Evolutionary conservation across 2,797 vertebrate species (phyloP).

Genomic region (Darevskia mixta): DNA sequence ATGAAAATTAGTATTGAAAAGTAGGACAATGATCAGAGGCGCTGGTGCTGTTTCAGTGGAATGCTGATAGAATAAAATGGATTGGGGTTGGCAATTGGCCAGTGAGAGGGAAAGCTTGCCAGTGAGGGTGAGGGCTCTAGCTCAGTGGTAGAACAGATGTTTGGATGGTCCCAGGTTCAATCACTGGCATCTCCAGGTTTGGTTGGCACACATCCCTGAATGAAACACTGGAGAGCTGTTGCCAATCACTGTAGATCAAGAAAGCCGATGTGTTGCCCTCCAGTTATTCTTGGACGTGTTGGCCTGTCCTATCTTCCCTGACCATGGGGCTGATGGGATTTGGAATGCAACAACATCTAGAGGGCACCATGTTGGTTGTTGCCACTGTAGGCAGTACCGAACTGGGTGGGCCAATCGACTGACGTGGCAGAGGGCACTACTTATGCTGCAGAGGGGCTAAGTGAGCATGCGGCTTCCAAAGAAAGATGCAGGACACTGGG

Average conservation of each 20-base stretch:
- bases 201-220: too few relatives aligned
- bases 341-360: not conserved
- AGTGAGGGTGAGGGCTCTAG: not conserved
- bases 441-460: not conserved
- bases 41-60: slow-evolving; percentile 67
- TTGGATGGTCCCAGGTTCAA: not conserved
- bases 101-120: not conserved
- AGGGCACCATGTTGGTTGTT: not conserved
- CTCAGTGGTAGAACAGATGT: not conserved
- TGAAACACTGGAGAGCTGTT: not conserved
- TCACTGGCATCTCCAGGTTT: not conserved
- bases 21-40: slow-evolving; percentile 68
- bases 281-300: too few relatives aligned
- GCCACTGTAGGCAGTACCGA: not conserved
- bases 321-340: too few relatives aligned
- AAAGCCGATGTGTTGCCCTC: too few relatives aligned
- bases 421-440: not conserved
- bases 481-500: too few relatives aligned
- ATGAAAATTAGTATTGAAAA: slow-evolving; percentile 76
- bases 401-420: too few relatives aligned
- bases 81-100: not conserved
- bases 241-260: not conserved
- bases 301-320: too few relatives aligned
- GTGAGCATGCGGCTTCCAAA: not conserved
- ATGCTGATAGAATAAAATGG: slow-evolving; percentile 58